Conservation (phyloP, 2,113 vertebrate species). For the Clarias magur region DNA sequence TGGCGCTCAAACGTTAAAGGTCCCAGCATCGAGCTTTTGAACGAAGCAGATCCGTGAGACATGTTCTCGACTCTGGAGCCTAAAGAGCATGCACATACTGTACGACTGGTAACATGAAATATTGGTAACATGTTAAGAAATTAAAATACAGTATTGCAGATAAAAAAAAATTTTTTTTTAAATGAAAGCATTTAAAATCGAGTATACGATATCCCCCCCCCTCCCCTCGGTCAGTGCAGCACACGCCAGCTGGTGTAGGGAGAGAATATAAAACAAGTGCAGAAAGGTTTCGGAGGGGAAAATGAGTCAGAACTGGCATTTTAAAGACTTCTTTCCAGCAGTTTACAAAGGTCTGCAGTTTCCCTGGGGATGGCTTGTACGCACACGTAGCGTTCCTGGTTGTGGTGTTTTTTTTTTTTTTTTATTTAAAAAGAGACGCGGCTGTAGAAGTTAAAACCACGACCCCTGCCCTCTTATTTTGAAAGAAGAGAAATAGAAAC, state of each 20-base stretch:
- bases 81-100: neutral
- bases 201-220: neutral
- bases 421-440: neutral
- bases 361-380: neutral
- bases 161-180: too few species aligned
- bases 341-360: slow-evolving; percentile 27
- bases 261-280: slow-evolving; percentile 34
- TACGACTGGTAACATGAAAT: neutral
- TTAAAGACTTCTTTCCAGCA: slow-evolving; percentile 27
- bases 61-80: neutral
- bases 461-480: slow-evolving; percentile 25
- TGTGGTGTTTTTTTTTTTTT: neutral
- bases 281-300: neutral
- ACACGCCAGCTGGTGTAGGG: slow-evolving; percentile 1
- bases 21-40: neutral
- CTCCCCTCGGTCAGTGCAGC: neutral
- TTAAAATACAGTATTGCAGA: neutral
- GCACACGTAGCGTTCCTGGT: neutral
- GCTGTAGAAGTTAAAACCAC: slow-evolving; percentile 22
- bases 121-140: neutral
- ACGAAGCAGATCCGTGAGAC: slow-evolving; percentile 10
- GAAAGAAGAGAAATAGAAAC: slow-evolving; percentile 36
- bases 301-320: slow-evolving; percentile 40
- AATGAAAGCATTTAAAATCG: neutral
- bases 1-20: neutral